Conservation (phyloP, 2,888 invertebrate genomes). For the Prosopocoilus inquinatus region DNA sequence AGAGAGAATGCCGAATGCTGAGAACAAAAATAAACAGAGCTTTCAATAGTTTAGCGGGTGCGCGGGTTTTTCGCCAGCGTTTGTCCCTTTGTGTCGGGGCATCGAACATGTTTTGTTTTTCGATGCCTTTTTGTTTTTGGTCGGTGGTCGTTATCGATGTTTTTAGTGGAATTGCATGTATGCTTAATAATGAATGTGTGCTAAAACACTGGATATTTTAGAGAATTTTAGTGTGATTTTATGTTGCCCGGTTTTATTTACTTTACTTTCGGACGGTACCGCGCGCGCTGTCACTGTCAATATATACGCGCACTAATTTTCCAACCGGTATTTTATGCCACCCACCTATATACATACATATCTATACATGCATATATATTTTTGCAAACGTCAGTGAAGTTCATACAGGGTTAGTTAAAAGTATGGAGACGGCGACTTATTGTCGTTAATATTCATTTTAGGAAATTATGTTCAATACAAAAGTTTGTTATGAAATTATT, state of each 20-base stretch:
- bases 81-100: conserved; percentile 18
- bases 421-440: too few species aligned
- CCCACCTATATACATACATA: too few species aligned
- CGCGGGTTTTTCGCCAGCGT: conserved; percentile 19
- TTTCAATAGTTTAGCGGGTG: conserved; percentile 19
- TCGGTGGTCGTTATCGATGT: conserved; percentile 49
- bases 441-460: too few species aligned
- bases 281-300: conserved; percentile 2
- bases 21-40: conserved; percentile 12
- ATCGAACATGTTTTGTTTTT: conserved; percentile 20
- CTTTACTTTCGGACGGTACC: conserved; percentile 32
- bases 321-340: too few species aligned
- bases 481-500: too few species aligned
- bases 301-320: neutral
- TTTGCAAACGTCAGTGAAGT: too few species aligned
- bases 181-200: conserved; percentile 46
- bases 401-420: too few species aligned
- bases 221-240: conserved; percentile 46
- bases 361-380: too few species aligned
- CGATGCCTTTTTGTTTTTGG: conserved; percentile 37
- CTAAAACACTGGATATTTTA: conserved; percentile 45
- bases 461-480: too few species aligned
- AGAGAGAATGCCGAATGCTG: conserved; percentile 15
- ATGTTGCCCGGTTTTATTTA: conserved; percentile 39
- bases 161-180: conserved; percentile 52